phyloP scores from a whole-genome alignment of 2,888 invertebrate genomes.

The Drosophila gaucha region DNA sequence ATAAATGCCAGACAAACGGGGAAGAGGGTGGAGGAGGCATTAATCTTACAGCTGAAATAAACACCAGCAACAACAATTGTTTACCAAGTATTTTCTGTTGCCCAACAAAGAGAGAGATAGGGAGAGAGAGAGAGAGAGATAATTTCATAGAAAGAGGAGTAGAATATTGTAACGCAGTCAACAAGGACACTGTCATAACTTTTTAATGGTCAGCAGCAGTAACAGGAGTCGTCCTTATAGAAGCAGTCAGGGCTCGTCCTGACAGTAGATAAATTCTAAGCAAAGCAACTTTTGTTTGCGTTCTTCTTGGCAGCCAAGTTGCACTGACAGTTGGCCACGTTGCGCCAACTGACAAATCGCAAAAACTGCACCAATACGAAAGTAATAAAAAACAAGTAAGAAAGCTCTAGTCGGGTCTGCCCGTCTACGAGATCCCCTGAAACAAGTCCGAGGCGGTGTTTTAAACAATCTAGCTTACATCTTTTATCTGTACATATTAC shows the following conservation, averaged over 20 bases:
- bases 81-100: slow-evolving; percentile 53
- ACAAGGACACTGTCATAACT: slow-evolving; percentile 78
- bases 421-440: no score
- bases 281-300: slow-evolving; percentile 70
- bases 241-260: slow-evolving; percentile 45
- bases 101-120: slow-evolving; percentile 40
- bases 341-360: slow-evolving; percentile 62
- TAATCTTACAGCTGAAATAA: slow-evolving; percentile 35
- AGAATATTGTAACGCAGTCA: slow-evolving; percentile 63
- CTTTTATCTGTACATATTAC: no score
- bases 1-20: slow-evolving; percentile 40
- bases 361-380: slow-evolving; percentile 48
- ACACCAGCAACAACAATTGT: slow-evolving; percentile 37
- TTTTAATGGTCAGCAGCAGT: slow-evolving; percentile 65
- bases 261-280: slow-evolving; percentile 79
- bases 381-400: no score
- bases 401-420: slow-evolving; percentile 1
- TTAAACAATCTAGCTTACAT: no score
- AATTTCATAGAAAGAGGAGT: slow-evolving; percentile 17
- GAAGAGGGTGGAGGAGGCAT: slow-evolving; percentile 6
- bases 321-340: slow-evolving; percentile 63
- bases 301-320: slow-evolving; percentile 52
- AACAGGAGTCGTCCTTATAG: slow-evolving; percentile 7
- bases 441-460: no score
- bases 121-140: background rate